These are phyloP conservation scores for Sphaerophoria rueppellii DNA, from an alignment of 2,888 invertebrate genomes.

Conservation along the genomic window DNA sequence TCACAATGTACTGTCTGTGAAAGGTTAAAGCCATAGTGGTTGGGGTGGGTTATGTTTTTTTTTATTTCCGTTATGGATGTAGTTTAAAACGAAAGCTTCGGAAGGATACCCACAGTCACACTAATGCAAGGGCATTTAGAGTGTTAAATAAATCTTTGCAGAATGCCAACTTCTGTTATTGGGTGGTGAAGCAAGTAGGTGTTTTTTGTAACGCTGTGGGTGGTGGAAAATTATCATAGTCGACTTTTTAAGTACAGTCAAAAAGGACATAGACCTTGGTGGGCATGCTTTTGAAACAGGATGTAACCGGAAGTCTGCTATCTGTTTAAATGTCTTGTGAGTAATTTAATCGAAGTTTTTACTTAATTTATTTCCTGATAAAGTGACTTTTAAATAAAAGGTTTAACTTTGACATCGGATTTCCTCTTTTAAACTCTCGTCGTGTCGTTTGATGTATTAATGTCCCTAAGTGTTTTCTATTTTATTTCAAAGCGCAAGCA, in stretches of 20 bases:
- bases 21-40: conserved; percentile 4
- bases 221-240: background rate
- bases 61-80: conserved; percentile 39
- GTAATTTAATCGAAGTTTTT: too few species aligned
- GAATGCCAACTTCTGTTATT: conserved; percentile 13
- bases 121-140: conserved; percentile 38
- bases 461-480: too few species aligned
- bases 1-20: background rate
- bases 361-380: too few species aligned
- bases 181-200: background rate
- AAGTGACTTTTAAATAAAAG: too few species aligned
- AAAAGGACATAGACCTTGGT: too few species aligned
- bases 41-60: background rate
- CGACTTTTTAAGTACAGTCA: background rate
- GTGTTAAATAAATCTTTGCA: conserved; percentile 52
- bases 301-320: too few species aligned
- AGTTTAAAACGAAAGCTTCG: conserved; percentile 49
- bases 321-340: too few species aligned
- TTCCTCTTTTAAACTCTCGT: too few species aligned
- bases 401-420: too few species aligned
- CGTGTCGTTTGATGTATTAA: too few species aligned
- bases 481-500: too few species aligned
- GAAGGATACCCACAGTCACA: conserved; percentile 33
- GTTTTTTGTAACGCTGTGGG: background rate
- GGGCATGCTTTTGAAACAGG: too few species aligned